phyloP scores from a whole-genome alignment of 2,888 invertebrate species.

The Plebejus anna region DNA sequence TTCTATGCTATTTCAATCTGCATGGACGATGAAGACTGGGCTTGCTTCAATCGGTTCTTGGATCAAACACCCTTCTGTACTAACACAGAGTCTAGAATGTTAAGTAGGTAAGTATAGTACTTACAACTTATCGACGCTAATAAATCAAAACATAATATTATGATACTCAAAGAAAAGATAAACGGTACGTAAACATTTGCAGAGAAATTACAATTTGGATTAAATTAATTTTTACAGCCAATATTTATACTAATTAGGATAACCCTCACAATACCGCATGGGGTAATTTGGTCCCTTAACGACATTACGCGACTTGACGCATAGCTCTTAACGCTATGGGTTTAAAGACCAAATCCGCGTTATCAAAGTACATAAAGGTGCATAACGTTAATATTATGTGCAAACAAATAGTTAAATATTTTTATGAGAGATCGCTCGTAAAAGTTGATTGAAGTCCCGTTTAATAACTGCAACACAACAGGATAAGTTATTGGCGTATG shows the following conservation, averaged over 20 bases:
- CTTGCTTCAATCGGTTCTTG: neutral
- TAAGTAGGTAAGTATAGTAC: neutral
- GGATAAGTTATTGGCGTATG: conserved; percentile 52
- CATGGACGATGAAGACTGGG: neutral
- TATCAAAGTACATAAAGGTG: conserved; percentile 43
- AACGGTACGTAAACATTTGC: conserved; percentile 22
- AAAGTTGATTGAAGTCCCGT: conserved; percentile 71
- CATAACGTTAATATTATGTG: conserved; percentile 69
- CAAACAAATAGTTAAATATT: conserved; percentile 78
- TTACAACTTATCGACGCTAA: neutral
- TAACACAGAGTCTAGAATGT: neutral
- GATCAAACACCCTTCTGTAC: neutral
- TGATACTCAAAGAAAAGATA: neutral
- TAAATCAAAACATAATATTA: neutral
- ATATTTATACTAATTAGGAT: conserved; percentile 59
- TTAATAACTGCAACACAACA: conserved; percentile 58
- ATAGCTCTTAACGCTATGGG: conserved; percentile 37
- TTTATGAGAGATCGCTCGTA: conserved; percentile 73
- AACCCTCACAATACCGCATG: conserved; percentile 44
- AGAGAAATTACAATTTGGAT: conserved; percentile 18
- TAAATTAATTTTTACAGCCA: conserved; percentile 45
- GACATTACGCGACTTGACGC: conserved; percentile 32
- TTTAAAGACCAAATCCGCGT: conserved; percentile 43
- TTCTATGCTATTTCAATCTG: neutral
- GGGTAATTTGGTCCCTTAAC: conserved; percentile 33